Base-by-base conservation (phyloP, 2,888 invertebrate species). In the Tricholauxania praeusta region DNA sequence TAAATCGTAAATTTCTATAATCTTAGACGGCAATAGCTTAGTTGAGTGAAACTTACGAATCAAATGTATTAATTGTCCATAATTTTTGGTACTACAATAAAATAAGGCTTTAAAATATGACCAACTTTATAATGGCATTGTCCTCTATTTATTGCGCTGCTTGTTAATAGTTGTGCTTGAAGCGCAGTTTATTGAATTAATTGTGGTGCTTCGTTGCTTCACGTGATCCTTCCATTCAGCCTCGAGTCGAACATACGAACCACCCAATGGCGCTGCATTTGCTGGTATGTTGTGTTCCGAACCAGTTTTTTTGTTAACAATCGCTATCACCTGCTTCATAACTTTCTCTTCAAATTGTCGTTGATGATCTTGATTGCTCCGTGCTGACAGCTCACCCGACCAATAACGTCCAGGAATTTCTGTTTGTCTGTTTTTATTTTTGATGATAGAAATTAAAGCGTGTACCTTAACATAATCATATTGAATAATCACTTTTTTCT, bases 331-430 rank as follows among this genome's bases (percentile, higher is more conserved):
- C 71, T 88, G 86, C 67, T 91, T 88, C 78, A 93, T 90, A 1
- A 93, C 91, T 77, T 91, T 91, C 88, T 96, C 96, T 86, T 96
- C 96, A 82, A 91, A 93, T 74, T 95, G 92, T 7, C 96, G 89
- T 86, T 96, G 96, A 81, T 94, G 93, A 85, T 96, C 96, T 85
- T 96, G 96, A 88, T 96, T 96, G 82, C 93, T 94, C 78, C 96
- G 91, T 6, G 94, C 93, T 0, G 94, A 93, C 72, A 93, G 88
- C 78, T 93, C 92, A 22, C 91, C 88, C 75, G 92, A 92, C 96
- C 96, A 96, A 80, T 91, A 90, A 32, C 92, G 90, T 7, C 91
- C 91, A 12, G 88, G 88, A 60, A 89, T 80, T 52, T 82, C 82
- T 12, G 80, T 79, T 47, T 79, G 78, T 32, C 82, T 82, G 28